Evolutionary conservation across 2,113 vertebrate species (phyloP), one percentile per base, ranked within the genome.

Genomic region (Choloepus hoffmanni): DNA sequence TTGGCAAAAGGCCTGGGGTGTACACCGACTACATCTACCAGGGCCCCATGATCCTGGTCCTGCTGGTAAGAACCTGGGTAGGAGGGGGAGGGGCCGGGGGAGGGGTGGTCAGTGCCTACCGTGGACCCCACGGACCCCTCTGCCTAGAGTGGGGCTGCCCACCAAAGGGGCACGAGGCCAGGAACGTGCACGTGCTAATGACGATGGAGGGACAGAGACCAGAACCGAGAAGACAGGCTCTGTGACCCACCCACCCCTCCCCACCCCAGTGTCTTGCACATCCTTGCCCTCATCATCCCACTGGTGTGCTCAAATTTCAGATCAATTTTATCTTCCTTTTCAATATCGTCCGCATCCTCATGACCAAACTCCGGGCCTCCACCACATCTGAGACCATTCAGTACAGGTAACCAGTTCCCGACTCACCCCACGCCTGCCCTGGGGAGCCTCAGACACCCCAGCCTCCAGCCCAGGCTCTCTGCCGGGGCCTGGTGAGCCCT

Each of bases 11-110:
- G 78, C 98, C 99, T 0, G 99, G 99, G 26, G 99, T 99, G 24
- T 99, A 99, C 91, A 99, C 99, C 0, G 99, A 99, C 97, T 99
- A 99, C 98, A 99, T 99, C 98, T 99, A 99, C 98, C 99, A 99
- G 97, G 99, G 99, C 3, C 99, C 99, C 78, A 99, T 99, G 99
- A 99, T 99, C 87, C 98, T 99, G 40, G 99, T 99, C 96, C 98
- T 99, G 43, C 98, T 99, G 99, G 99, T 99, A 98, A 99, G 99
- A 94, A 85, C 79, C 74, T 67, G 55, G 62, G n/a, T 0, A 45
- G 28, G 21, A 83, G 70, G 40, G 15, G 14, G 30, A 19, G 68
- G 48, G 73, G 50, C n/a, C 33, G 30, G 60, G 62, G 63, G 18
- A 63, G 63, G 43, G 85, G 23, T 28, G 2, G 0, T 55, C 65